Evolutionary conservation across 2,797 vertebrate species (phyloP).

Genomic region (Margarornis squamiger): DNA sequence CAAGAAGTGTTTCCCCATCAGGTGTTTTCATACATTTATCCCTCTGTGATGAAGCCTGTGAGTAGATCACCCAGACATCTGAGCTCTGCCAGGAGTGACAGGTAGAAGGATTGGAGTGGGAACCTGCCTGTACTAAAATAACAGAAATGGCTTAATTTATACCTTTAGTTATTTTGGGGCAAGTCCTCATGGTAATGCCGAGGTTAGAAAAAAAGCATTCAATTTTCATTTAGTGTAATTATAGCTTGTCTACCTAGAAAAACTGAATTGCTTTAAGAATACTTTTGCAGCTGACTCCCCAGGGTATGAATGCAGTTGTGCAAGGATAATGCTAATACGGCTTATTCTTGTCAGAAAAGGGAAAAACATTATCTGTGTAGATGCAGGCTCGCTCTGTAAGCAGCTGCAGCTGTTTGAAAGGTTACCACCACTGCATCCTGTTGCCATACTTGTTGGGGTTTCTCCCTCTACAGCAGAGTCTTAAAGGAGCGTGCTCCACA

Average conservation of each 20-base stretch:
- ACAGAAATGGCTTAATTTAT: background rate
- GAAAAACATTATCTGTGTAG: background rate
- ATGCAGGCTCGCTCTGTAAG: background rate
- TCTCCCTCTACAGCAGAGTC: background rate
- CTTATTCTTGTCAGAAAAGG: background rate
- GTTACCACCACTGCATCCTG: background rate
- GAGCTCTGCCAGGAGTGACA: background rate
- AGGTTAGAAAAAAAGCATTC: constrained; percentile 43
- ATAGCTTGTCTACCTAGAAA: constrained; percentile 3
- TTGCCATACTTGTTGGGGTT: background rate
- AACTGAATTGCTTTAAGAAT: constrained; percentile 10
- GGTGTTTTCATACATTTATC: background rate
- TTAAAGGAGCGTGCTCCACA: rapidly evolving
- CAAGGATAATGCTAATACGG: background rate
- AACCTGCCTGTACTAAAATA: background rate
- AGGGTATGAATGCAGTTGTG: background rate
- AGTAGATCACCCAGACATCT: background rate
- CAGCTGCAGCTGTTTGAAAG: background rate
- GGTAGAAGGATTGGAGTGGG: background rate
- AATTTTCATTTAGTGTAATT: constrained; percentile 45
- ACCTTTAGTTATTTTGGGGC: background rate
- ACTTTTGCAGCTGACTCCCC: background rate
- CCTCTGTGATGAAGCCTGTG: background rate
- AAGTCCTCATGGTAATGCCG: background rate
- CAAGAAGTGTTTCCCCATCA: rapidly evolving